Evolutionary conservation across 2,888 invertebrate genomes (phyloP), one percentile per base, ranked within the genome.

Genomic region (Zootermopsis nevadensis): DNA sequence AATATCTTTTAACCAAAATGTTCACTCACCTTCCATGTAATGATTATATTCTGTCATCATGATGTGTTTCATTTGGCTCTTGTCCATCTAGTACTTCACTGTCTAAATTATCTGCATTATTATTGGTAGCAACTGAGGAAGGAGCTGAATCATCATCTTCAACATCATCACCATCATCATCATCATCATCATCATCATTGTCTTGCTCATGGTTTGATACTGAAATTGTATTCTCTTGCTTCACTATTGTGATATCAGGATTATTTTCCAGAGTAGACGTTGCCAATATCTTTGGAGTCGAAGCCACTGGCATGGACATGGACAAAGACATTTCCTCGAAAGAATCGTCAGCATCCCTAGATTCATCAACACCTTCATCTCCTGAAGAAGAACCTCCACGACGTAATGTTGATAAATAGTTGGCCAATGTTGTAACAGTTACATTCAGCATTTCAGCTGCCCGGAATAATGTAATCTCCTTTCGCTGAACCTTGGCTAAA

Each of bases 361-460:
- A 83, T 84, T 87, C 87, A 38, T 84, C 85, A 60, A 80, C 77
- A 7, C 86, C 88, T 79, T 90, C 84, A 48, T 85, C 85, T 22
- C 84, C 85, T 31, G 83, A 84, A 10, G 83, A 83, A 7, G 82
- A 77, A 30, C 85, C 86, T 19, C 86, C 86, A 77, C 86, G 86
- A 27, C 92, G 91, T 86, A 93, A 89, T 72, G 93, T 92, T 86
- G 93, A 92, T 86, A 93, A 88, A 87, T 95, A 95, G 42, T 94
- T 94, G 4, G 95, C 94, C 80, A 95, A 90, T 85, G 94, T 94
- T 86, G 93, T 93, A 84, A 94, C 94, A 85, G 94, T 94, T 80
- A 95, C 95, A 86, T 95, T 95, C 53, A 95, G 90, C 87, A 94
- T 94, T 87, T 94, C 93, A 0, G 95, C 94, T 0, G 95, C 95